phyloP scores from a whole-genome alignment of 2,888 invertebrate species.

The Myathropa florea region DNA sequence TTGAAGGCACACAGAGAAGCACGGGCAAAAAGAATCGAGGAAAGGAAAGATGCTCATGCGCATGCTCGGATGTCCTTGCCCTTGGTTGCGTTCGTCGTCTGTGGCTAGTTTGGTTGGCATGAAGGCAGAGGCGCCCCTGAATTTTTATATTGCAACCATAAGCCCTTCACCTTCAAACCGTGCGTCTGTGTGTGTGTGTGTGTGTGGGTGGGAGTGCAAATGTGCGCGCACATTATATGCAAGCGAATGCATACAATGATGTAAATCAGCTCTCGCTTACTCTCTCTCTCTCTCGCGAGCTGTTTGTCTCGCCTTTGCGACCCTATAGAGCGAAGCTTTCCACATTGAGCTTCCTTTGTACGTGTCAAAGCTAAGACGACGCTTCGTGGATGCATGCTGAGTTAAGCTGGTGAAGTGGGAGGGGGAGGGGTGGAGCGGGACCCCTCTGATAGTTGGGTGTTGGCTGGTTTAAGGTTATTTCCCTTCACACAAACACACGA shows the following conservation, averaged over 20 bases:
- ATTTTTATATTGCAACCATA: conserved; percentile 18
- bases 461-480: conserved; percentile 51
- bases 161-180: conserved; percentile 69
- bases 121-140: conserved; percentile 56
- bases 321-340: conserved; percentile 24
- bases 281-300: not conserved
- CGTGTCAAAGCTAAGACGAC: conserved; percentile 8
- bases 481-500: conserved; percentile 8
- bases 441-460: conserved; percentile 24
- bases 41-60: conserved; percentile 71
- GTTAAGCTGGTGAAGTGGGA: not conserved
- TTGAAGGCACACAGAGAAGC: conserved; percentile 18
- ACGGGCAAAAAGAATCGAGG: conserved; percentile 1
- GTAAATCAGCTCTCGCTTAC: conserved; percentile 7
- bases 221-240: conserved; percentile 23
- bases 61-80: conserved; percentile 80
- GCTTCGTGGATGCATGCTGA: not conserved
- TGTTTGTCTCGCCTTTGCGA: not conserved
- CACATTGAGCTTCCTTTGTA: not conserved
- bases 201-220: not conserved
- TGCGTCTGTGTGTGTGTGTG: conserved; percentile 1
- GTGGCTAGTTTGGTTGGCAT: conserved; percentile 35
- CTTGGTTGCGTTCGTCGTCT: conserved; percentile 75
- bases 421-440: not conserved
- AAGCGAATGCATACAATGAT: conserved; percentile 28